Base-by-base conservation (phyloP, 2,797 vertebrate species). In the Poeciliopsis gracilis region DNA sequence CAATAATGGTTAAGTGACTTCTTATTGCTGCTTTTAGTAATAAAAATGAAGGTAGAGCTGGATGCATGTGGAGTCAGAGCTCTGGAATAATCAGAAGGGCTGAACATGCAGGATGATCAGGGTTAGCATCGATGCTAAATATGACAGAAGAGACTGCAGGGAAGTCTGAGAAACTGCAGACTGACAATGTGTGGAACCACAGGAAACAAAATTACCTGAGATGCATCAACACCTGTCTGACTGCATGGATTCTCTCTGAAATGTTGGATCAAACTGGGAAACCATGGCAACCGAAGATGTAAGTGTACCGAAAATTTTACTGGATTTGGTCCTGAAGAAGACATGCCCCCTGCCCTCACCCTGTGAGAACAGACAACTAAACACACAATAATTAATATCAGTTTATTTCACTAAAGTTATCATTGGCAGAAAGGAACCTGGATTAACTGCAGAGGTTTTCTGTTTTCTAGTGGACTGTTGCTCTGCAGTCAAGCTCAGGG, bases 51-150 rank as follows among this genome's bases (percentile, higher is more conserved):
- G 28, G 3, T 16, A 18, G 20, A 73, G 73, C 46, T 67, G 2
- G 20, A 23, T 30, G 3, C 28, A 28, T 86, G 72, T 88, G 28
- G 55, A 88, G 82, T 72, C 69, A 73, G 78, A 78, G 78, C 73
- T 76, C 41, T 89, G 57, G 36, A 86, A 79, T 76, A 81, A 87
- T 82, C 81, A 57, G 2, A 75, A 59, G 13, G 28, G 16, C 75
- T 79, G 13, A 0, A 74, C 16, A 59, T 51, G 33, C 28, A 82
- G 80, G 41, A 53, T 33, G 33, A 61, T 76, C 7, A 43, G 33
- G 78, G 46, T 55, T 69, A 76, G 28, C 71, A 71, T 76, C 70
- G 77, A 53, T 75, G 71, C 51, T 76, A 76, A 75, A 30, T 23
- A 38, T 25, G 43, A 11, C 20, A 4, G 55, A 20, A 28, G 28